phyloP scores from a whole-genome alignment of 1,140 invertebrate genomes.

The Alviniconcha marisindica region DNA sequence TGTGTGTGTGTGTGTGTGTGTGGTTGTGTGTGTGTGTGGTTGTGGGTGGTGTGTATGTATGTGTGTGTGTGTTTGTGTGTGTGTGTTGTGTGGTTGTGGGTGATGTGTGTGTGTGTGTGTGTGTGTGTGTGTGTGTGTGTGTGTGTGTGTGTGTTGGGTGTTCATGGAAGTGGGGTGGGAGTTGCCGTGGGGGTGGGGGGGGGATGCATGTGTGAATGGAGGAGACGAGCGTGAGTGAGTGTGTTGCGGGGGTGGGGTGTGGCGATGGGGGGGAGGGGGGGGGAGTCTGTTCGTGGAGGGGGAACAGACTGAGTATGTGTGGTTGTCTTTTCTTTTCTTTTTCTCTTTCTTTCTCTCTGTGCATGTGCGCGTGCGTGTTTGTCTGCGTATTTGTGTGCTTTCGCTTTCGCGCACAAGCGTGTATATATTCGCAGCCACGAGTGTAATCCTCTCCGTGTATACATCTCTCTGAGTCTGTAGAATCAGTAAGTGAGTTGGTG shows the following conservation, averaged over 20 bases:
- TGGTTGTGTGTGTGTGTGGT: too few relatives aligned
- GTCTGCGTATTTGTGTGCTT: not conserved
- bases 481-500: too few relatives aligned
- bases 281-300: not conserved
- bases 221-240: slow-evolving; percentile 23
- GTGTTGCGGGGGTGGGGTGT: slow-evolving; percentile 6
- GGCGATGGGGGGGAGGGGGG: not conserved
- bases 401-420: too few relatives aligned
- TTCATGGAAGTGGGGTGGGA: not conserved
- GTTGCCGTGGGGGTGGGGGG: slow-evolving; percentile 29
- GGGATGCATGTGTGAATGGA: too few relatives aligned
- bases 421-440: not conserved
- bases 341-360: not conserved
- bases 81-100: too few relatives aligned
- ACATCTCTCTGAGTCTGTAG: too few relatives aligned
- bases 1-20: too few relatives aligned
- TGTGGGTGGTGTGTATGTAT: too few relatives aligned
- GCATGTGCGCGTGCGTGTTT: not conserved
- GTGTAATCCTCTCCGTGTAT: too few relatives aligned
- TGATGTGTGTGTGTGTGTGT: slow-evolving; percentile 2
- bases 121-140: slow-evolving; percentile 30
- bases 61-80: too few relatives aligned
- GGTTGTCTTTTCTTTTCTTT: not conserved
- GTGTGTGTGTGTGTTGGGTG: slow-evolving; percentile 15
- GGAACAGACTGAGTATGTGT: not conserved